These are phyloP conservation scores for Plestiodon gilberti DNA, from an alignment of 2,113 vertebrate genomes.

Conservation along the genomic window DNA sequence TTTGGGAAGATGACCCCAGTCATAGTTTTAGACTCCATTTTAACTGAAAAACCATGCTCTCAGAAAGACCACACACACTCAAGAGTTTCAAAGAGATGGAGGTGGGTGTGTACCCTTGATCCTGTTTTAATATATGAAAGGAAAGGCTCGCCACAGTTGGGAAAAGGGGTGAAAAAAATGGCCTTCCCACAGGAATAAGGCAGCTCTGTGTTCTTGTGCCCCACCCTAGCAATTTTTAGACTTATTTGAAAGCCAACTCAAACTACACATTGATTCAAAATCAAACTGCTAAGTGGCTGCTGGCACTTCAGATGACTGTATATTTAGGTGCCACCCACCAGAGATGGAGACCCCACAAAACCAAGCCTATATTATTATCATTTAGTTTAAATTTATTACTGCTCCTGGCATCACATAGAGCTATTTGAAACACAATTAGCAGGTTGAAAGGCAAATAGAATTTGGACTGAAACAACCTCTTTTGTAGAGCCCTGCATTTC, in stretches of 20 bases:
- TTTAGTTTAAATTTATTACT: constrained; percentile 51
- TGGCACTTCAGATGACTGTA: constrained; percentile 56
- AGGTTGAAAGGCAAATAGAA: constrained; percentile 51
- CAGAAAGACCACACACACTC: constrained; percentile 19
- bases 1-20: constrained; percentile 11
- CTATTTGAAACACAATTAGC: constrained; percentile 59
- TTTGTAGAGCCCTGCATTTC: constrained; percentile 25
- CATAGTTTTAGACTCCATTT: background rate
- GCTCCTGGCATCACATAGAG: constrained; percentile 40
- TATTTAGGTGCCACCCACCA: constrained; percentile 67
- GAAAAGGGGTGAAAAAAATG: constrained; percentile 40
- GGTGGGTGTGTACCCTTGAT: constrained; percentile 39
- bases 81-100: constrained; percentile 24
- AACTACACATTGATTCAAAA: constrained; percentile 62
- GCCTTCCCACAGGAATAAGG: constrained; percentile 54
- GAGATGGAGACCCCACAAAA: constrained; percentile 57
- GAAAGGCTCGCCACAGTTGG: constrained; percentile 54
- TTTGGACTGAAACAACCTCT: constrained; percentile 37
- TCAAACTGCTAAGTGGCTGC: constrained; percentile 48
- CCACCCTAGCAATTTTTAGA: constrained; percentile 43
- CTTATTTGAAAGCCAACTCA: constrained; percentile 62
- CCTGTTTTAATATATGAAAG: constrained; percentile 55
- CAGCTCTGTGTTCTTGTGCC: constrained; percentile 54
- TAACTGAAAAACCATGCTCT: constrained; percentile 1
- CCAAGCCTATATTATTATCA: constrained; percentile 55